phyloP scores from a whole-genome alignment of 2,888 invertebrate genomes.

The Ectobius pallidus region DNA sequence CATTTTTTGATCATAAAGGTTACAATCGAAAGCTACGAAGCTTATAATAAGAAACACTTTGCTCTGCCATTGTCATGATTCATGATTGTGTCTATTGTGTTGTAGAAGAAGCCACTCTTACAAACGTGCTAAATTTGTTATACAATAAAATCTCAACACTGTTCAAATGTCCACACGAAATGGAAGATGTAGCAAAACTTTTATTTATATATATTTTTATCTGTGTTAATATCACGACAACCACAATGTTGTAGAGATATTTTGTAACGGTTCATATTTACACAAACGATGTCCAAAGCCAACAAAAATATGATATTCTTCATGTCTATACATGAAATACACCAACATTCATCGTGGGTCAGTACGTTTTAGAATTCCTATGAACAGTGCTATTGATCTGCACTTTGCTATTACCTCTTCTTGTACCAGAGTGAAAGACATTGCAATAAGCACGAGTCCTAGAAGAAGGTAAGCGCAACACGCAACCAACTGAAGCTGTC shows the following conservation, averaged over 20 bases:
- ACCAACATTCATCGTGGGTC: slow-evolving; percentile 33
- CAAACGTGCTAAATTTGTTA: neutral
- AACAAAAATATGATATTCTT: neutral
- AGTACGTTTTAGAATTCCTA: slow-evolving; percentile 69
- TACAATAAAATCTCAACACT: neutral
- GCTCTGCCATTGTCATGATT: neutral
- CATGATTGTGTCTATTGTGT: neutral
- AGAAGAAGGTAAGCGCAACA: slow-evolving; percentile 80
- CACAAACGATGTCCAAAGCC: neutral
- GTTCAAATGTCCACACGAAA: neutral
- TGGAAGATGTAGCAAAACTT: neutral
- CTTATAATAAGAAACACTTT: neutral
- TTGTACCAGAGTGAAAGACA: slow-evolving; percentile 84
- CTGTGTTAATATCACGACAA: neutral
- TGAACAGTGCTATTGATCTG: slow-evolving; percentile 55
- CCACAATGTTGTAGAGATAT: neutral
- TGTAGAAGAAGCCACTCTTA: neutral
- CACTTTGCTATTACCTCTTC: slow-evolving; percentile 70
- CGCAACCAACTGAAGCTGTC: slow-evolving; percentile 75
- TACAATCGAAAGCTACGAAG: neutral
- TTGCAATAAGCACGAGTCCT: slow-evolving; percentile 80
- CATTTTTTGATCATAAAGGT: neutral
- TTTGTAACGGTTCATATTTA: neutral
- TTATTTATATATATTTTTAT: no score
- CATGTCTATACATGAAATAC: no score